Evolutionary conservation across 2,113 vertebrate genomes (phyloP).

Genomic region (Oplegnathus fasciatus): DNA sequence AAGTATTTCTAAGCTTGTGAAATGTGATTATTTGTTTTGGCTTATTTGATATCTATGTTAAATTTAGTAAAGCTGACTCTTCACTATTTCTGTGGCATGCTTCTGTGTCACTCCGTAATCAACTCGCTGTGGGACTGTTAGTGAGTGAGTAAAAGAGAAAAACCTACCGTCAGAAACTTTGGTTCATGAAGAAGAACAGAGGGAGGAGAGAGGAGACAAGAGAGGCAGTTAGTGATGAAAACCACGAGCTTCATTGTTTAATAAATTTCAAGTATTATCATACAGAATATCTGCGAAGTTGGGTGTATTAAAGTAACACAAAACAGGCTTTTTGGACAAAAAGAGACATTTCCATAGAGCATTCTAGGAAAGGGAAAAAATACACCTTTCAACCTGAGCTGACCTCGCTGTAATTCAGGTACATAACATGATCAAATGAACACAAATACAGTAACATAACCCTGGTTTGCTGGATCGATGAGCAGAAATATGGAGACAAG

Average conservation of each 20-base stretch:
- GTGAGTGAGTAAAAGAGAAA: slow-evolving; percentile 8
- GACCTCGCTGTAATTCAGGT: slow-evolving; percentile 10
- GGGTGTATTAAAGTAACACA: neutral
- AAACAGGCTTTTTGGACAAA: neutral
- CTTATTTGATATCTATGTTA: neutral
- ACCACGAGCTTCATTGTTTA: neutral
- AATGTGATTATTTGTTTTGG: slow-evolving; percentile 7
- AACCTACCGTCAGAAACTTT: slow-evolving; percentile 81
- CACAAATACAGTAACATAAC: slow-evolving; percentile 21
- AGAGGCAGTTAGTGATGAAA: slow-evolving; percentile 55
- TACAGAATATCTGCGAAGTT: neutral
- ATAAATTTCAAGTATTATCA: neutral
- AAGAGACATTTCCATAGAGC: neutral
- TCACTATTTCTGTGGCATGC: slow-evolving; percentile 1
- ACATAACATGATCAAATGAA: slow-evolving; percentile 37
- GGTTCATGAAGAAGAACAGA: slow-evolving; percentile 18
- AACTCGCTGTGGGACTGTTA: neutral
- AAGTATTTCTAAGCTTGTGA: slow-evolving; percentile 9
- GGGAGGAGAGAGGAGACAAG: slow-evolving; percentile 45
- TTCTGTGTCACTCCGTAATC: neutral
- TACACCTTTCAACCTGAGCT: neutral
- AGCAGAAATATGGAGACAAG: neutral
- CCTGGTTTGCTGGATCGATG: slow-evolving; percentile 39
- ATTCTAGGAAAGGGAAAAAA: neutral
- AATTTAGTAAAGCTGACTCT: neutral